Conservation (phyloP, 2,888 invertebrate species). For the Mesoligia furuncula region DNA sequence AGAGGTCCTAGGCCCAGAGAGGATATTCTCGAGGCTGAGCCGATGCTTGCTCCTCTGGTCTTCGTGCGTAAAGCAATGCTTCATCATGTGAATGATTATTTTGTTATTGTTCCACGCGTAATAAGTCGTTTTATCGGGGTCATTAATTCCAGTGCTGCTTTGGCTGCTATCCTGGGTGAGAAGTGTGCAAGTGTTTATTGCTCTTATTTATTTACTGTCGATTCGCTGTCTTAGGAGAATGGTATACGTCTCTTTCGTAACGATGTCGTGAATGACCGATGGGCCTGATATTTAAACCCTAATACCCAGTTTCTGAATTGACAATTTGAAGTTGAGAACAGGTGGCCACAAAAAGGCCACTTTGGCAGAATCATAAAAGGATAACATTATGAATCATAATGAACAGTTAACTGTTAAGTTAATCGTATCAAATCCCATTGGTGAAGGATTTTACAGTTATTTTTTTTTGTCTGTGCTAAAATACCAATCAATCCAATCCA, state of each 20-base stretch:
- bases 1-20: constrained; percentile 76
- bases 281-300: background rate
- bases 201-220: background rate
- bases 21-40: constrained; percentile 70
- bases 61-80: constrained; percentile 87
- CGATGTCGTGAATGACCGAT: background rate
- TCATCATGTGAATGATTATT: constrained; percentile 84
- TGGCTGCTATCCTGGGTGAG: constrained; percentile 41
- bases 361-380: no score
- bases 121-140: constrained; percentile 54
- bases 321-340: no score
- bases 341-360: no score
- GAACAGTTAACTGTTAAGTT: no score
- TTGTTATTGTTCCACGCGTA: constrained; percentile 90
- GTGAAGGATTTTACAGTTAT: no score
- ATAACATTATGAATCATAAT: no score
- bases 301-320: background rate
- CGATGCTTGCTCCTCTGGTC: constrained; percentile 68
- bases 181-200: background rate
- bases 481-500: no score
- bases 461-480: no score
- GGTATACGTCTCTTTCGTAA: background rate
- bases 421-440: no score
- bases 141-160: constrained; percentile 46
- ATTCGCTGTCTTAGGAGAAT: background rate